Conservation (phyloP, 2,797 vertebrate genomes). For the Enteromius anoplus region DNA sequence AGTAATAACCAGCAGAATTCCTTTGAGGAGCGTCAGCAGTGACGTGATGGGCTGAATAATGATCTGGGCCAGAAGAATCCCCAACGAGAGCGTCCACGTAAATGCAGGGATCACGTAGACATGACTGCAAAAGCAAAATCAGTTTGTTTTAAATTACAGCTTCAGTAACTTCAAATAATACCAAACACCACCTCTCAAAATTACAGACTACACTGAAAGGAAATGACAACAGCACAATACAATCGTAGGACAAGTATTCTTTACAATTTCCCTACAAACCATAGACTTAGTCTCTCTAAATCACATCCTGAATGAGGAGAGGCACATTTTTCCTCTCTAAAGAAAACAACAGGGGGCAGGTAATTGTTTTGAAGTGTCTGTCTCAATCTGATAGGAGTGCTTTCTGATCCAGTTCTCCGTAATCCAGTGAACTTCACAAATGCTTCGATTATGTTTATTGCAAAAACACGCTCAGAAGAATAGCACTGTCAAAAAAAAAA, state of each 20-base stretch:
- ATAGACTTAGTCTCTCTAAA: constrained; percentile 5
- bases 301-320: constrained; percentile 28
- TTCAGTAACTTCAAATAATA: constrained; percentile 46
- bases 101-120: constrained; percentile 75
- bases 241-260: constrained; percentile 24
- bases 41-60: constrained; percentile 76
- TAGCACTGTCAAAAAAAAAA: neutral
- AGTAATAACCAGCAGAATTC: constrained; percentile 75
- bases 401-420: neutral
- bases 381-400: constrained; percentile 30
- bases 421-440: constrained; percentile 26
- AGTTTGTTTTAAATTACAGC: constrained; percentile 24
- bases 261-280: constrained; percentile 34
- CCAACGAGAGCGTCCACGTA: constrained; percentile 75
- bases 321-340: constrained; percentile 2
- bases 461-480: neutral
- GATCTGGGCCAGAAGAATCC: constrained; percentile 72
- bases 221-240: constrained; percentile 36
- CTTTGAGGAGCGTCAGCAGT: constrained; percentile 75
- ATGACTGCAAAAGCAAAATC: constrained; percentile 64
- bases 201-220: constrained; percentile 31
- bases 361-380: constrained; percentile 45
- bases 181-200: constrained; percentile 22
- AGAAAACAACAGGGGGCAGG: constrained; percentile 41
- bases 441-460: neutral